Percentiles rank a stretch among this genome's conserved stretches.
Conservation (phyloP, 2,888 invertebrate genomes). For the Lepeophtheirus nordmannii region DNA sequence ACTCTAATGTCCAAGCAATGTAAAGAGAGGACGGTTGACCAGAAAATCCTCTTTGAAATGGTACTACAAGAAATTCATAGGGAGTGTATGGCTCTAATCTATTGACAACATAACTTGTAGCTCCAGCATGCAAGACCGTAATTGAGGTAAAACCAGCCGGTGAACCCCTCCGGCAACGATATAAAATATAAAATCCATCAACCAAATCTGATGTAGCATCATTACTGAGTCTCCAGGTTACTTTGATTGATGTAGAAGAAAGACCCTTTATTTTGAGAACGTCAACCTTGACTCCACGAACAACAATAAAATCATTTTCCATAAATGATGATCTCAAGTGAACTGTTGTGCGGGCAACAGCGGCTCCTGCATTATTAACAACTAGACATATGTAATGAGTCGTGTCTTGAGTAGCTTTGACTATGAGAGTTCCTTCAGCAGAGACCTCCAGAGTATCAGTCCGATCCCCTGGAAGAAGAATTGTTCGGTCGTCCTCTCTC, state of each 20-base stretch:
- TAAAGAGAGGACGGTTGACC: conserved; percentile 11
- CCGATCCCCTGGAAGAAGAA: conserved; percentile 15
- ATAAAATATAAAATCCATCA: conserved; percentile 18
- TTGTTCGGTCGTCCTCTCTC: conserved; percentile 12
- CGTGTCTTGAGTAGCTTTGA: neutral
- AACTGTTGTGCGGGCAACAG: conserved; percentile 5
- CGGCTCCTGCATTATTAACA: conserved; percentile 8
- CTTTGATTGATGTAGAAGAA: conserved; percentile 14
- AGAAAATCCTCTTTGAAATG: conserved; percentile 13
- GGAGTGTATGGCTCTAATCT: conserved; percentile 9
- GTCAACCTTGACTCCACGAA: neutral
- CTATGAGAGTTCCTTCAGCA: neutral
- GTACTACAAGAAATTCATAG: conserved; percentile 14
- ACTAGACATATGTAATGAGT: conserved; percentile 7
- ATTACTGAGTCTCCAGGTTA: conserved; percentile 4
- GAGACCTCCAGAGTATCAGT: conserved; percentile 14
- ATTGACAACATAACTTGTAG: conserved; percentile 14
- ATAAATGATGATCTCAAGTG: neutral
- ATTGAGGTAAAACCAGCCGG: conserved; percentile 12
- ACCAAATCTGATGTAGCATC: neutral
- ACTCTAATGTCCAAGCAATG: conserved; percentile 6
- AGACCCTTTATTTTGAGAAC: conserved; percentile 5
- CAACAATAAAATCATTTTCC: too few relatives aligned
- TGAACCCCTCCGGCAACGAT: neutral
- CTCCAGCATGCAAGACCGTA: conserved; percentile 15